Percentiles rank a stretch among this genome's conserved stretches.
Conservation (phyloP, 2,113 vertebrate species). For the Aldabrachelys gigantea region DNA sequence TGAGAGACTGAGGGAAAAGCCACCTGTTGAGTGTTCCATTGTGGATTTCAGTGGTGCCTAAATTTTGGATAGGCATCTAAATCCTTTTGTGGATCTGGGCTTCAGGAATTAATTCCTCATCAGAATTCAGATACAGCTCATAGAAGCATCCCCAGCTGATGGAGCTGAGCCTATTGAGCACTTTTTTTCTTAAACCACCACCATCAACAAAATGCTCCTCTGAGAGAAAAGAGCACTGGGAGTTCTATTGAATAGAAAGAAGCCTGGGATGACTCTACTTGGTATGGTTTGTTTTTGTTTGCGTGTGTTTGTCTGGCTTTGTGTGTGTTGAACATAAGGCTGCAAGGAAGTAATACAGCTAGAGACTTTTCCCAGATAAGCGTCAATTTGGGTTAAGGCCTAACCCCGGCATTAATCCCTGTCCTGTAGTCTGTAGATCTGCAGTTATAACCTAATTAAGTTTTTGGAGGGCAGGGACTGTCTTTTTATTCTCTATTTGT, state of each 20-base stretch:
- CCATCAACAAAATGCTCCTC: accelerated
- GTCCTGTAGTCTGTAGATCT: background rate
- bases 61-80: background rate
- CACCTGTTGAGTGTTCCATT: background rate
- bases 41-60: background rate
- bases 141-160: background rate
- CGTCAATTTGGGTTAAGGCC: background rate
- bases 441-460: background rate
- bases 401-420: background rate
- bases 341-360: background rate
- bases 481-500: background rate
- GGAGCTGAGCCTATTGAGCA: background rate
- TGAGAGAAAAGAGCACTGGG: accelerated
- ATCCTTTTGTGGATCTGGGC: background rate
- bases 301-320: accelerated
- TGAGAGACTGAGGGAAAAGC: no score
- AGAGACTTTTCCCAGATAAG: background rate
- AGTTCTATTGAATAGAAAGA: background rate
- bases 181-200: background rate
- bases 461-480: background rate
- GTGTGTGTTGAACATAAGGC: background rate
- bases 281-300: background rate
- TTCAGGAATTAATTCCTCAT: background rate
- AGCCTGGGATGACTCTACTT: background rate
- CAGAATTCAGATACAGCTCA: background rate